Evolutionary conservation across 2,113 vertebrate genomes (phyloP).

Genomic region (Butastur rufipennis): DNA sequence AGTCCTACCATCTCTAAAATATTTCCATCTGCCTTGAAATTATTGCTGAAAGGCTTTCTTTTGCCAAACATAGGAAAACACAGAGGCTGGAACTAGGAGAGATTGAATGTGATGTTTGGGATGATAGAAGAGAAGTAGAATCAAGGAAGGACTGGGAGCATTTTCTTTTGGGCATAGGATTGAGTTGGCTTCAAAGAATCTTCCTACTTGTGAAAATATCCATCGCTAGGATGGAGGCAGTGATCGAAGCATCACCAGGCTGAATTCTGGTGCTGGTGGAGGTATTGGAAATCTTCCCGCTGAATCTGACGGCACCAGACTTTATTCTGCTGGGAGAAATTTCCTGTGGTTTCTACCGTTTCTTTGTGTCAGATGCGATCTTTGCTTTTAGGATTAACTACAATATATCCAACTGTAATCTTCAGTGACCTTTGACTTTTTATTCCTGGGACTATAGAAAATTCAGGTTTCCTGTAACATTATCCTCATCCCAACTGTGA

Average conservation of each 20-base stretch:
- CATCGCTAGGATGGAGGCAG: not conserved
- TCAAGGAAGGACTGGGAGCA: not conserved
- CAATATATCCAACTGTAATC: not conserved
- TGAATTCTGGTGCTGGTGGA: not conserved
- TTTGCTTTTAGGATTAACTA: not conserved
- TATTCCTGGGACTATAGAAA: slow-evolving; percentile 14
- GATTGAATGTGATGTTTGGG: not conserved
- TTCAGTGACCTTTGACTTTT: slow-evolving; percentile 22
- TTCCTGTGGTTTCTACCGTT: not conserved
- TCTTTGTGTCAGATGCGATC: not conserved
- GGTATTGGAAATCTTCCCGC: not conserved
- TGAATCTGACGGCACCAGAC: not conserved
- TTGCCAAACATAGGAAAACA: not conserved
- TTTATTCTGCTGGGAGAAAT: not conserved
- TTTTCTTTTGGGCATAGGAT: not conserved
- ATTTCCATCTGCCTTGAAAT: not conserved
- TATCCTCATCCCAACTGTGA: slow-evolving; percentile 59
- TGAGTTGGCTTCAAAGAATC: not conserved
- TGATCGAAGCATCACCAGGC: not conserved
- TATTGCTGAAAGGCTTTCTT: not conserved
- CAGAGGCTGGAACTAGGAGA: not conserved
- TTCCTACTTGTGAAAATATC: not conserved
- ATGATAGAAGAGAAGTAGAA: not conserved
- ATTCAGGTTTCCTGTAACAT: slow-evolving; percentile 52
- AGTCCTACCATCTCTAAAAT: not conserved